These are phyloP conservation scores for Tauraco erythrolophus DNA, from an alignment of 2,113 vertebrate genomes.

Conservation along the genomic window DNA sequence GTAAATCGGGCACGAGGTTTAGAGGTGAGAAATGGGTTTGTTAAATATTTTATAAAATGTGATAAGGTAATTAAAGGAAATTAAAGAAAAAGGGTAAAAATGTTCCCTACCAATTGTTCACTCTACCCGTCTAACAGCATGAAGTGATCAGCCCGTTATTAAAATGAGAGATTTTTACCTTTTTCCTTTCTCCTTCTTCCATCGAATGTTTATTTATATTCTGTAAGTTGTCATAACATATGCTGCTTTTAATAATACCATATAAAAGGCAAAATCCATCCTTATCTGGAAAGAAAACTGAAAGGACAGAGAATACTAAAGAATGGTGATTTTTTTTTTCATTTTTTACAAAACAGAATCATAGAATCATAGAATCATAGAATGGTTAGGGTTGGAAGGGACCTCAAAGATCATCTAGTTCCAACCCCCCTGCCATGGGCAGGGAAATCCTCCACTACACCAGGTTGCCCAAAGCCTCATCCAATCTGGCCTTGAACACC, in stretches of 20 bases:
- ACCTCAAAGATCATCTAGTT: too few relatives aligned
- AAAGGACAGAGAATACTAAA: neutral
- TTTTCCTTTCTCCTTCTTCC: neutral
- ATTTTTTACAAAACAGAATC: too few relatives aligned
- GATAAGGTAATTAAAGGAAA: neutral
- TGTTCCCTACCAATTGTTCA: neutral
- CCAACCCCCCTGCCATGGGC: too few relatives aligned
- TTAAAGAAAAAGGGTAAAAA: neutral
- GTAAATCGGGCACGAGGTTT: conserved; percentile 95
- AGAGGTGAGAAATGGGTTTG: conserved; percentile 82
- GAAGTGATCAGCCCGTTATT: neutral
- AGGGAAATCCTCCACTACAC: too few relatives aligned
- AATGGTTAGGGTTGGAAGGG: too few relatives aligned
- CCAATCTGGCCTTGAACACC: too few relatives aligned
- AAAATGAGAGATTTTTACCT: neutral
- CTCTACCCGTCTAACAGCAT: neutral
- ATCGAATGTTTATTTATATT: neutral
- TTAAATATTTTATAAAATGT: neutral
- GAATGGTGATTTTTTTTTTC: neutral
- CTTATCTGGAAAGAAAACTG: neutral
- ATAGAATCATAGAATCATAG: too few relatives aligned
- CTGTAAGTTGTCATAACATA: neutral
- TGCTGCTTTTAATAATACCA: neutral
- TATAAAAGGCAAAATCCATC: neutral
- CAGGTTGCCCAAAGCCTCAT: too few relatives aligned